These are phyloP conservation scores for Agrilus planipennis DNA, from an alignment of 1,140 invertebrate species.

Conservation along the genomic window DNA sequence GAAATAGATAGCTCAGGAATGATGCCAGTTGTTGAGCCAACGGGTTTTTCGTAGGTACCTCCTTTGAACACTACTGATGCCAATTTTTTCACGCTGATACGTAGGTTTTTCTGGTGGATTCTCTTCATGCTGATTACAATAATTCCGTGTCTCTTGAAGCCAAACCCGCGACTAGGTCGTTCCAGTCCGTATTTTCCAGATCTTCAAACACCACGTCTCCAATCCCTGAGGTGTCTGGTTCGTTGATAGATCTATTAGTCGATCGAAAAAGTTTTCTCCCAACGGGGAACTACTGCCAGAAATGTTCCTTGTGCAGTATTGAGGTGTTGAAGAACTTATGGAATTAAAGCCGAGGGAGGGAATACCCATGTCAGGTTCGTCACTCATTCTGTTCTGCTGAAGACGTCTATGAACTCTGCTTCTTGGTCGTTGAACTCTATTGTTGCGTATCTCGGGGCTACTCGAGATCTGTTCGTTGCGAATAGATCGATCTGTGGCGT, in stretches of 20 bases:
- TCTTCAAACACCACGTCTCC: conserved; percentile 4
- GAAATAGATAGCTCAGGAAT: too few relatives aligned
- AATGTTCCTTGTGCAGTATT: conserved; percentile 13
- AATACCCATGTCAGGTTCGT: conserved; percentile 13
- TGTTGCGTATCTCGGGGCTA: conserved; percentile 11
- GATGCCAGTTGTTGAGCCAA: too few relatives aligned
- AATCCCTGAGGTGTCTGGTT: background rate
- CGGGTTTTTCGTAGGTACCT: too few relatives aligned
- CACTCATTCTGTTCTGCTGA: conserved; percentile 16
- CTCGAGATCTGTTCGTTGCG: conserved; percentile 2
- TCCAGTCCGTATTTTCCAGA: conserved; percentile 8
- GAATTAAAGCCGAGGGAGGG: conserved; percentile 19
- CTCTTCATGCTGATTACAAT: background rate
- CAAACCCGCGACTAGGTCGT: background rate
- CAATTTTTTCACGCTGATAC: conserved; percentile 7
- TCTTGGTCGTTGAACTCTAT: too few relatives aligned
- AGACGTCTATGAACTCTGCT: conserved; percentile 16
- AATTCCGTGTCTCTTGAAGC: background rate
- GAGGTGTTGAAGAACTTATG: conserved; percentile 16
- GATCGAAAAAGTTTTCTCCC: conserved; percentile 30
- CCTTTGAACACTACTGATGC: too few relatives aligned
- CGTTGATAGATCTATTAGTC: conserved; percentile 12
- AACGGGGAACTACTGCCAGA: conserved; percentile 26
- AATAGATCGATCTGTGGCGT: conserved; percentile 12
- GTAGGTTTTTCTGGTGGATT: conserved; percentile 7